Evolutionary conservation across 2,797 vertebrate species (phyloP).

Genomic region (Cygnus olor): DNA sequence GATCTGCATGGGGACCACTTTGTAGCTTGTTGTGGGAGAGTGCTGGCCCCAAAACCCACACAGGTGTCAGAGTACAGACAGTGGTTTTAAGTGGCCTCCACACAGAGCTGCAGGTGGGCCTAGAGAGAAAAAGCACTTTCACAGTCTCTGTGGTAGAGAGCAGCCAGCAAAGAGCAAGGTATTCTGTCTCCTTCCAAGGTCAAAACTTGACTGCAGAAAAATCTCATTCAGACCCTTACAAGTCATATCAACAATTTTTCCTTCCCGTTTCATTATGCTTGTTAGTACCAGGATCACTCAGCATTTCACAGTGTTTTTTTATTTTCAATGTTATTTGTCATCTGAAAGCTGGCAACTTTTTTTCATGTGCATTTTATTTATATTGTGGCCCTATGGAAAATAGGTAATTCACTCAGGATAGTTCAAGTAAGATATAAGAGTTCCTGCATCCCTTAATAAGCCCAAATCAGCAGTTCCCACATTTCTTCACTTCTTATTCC

Average conservation of each 20-base stretch:
- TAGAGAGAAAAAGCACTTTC: not conserved
- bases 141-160: not conserved
- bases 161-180: not conserved
- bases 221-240: not conserved
- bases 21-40: accelerated
- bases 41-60: accelerated
- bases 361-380: not conserved
- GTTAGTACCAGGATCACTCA: not conserved
- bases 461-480: not conserved
- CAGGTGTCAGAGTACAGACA: not conserved
- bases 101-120: accelerated
- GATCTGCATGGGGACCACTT: not conserved
- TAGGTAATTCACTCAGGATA: not conserved
- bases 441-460: not conserved
- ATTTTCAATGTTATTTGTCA: not conserved
- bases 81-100: not conserved
- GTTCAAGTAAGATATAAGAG: not conserved
- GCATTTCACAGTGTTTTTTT: not conserved
- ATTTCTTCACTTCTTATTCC: not conserved
- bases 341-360: not conserved
- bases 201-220: not conserved
- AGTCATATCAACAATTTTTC: not conserved
- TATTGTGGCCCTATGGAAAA: not conserved
- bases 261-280: not conserved
- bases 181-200: not conserved